These are phyloP conservation scores for Pentalonia nigronervosa DNA, from an alignment of 1,140 invertebrate species.

Conservation along the genomic window DNA sequence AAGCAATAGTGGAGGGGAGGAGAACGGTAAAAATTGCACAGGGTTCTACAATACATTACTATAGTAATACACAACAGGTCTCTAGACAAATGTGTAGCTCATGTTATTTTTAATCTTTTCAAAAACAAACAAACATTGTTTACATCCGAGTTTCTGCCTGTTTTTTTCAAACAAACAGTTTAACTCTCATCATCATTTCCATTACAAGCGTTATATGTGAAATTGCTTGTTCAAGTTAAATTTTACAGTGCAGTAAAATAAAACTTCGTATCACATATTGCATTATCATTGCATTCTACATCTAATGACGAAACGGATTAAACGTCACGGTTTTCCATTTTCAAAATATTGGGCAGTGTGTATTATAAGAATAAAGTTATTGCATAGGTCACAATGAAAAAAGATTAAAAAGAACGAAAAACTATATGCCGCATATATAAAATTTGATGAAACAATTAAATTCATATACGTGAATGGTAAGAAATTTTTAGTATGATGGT, in stretches of 20 bases:
- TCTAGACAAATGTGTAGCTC: neutral
- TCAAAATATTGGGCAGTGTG: neutral
- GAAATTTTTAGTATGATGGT: neutral
- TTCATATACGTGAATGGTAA: neutral
- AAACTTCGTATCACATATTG: neutral
- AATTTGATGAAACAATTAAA: neutral
- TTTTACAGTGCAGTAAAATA: neutral
- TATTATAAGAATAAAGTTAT: neutral
- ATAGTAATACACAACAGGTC: neutral
- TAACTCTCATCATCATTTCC: neutral
- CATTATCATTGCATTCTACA: neutral
- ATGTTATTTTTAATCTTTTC: neutral
- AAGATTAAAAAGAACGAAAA: neutral
- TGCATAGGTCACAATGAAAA: neutral
- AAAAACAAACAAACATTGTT: neutral
- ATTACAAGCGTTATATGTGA: neutral
- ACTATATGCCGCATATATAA: neutral
- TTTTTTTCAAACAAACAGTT: neutral
- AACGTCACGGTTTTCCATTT: neutral
- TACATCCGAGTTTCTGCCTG: neutral
- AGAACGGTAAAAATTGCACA: neutral
- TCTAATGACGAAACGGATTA: neutral
- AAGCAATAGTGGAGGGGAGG: too few species aligned
- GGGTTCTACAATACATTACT: neutral
- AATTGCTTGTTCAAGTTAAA: neutral